Evolutionary conservation across 2,888 invertebrate species (phyloP).

Genomic region (Orthosia incerta): DNA sequence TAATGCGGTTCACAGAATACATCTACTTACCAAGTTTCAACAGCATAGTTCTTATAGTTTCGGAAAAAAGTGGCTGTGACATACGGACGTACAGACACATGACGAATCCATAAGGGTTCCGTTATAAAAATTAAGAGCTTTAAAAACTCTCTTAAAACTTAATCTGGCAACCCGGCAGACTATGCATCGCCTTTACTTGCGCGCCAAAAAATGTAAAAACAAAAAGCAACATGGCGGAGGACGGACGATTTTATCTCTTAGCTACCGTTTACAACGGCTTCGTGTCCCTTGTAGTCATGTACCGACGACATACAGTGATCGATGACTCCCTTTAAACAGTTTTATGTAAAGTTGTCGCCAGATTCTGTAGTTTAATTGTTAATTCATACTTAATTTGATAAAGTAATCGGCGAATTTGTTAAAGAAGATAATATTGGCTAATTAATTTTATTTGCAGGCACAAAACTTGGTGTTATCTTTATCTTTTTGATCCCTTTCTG

Average conservation of each 20-base stretch:
- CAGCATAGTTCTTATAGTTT: too few relatives aligned
- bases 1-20: too few relatives aligned
- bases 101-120: too few relatives aligned
- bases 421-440: conserved; percentile 23
- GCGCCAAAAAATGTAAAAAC: conserved; percentile 63
- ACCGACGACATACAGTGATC: conserved; percentile 60
- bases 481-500: not conserved
- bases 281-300: conserved; percentile 48
- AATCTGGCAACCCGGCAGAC: conserved; percentile 54
- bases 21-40: too few relatives aligned
- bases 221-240: conserved; percentile 72
- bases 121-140: conserved; percentile 19
- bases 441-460: conserved; percentile 4
- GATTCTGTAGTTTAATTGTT: conserved; percentile 51
- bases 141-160: conserved; percentile 25
- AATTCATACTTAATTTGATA: conserved; percentile 49
- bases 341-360: conserved; percentile 30
- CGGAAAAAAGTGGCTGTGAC: too few relatives aligned
- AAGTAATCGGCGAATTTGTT: conserved; percentile 33
- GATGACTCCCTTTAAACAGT: conserved; percentile 49
- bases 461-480: not conserved
- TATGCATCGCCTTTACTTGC: conserved; percentile 54
- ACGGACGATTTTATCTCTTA: conserved; percentile 77
- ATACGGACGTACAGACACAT: too few relatives aligned
- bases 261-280: conserved; percentile 78